phyloP scores from a whole-genome alignment of 2,797 vertebrate species.

The Scolopax rusticola region DNA sequence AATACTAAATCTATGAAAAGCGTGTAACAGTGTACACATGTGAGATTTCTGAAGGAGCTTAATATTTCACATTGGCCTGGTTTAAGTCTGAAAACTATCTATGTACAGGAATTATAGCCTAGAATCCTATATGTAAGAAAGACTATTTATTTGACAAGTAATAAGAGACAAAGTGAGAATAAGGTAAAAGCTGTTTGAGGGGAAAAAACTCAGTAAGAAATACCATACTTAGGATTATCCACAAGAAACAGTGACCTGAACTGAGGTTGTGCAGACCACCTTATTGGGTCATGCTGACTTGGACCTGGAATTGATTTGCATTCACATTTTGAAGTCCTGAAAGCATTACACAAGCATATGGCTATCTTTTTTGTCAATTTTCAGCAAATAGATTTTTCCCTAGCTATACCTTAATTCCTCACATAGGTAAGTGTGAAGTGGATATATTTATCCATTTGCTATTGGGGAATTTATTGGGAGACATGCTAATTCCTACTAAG shows the following conservation, averaged over 20 bases:
- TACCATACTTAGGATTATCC: neutral
- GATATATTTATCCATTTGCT: neutral
- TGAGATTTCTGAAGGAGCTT: neutral
- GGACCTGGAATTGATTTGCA: neutral
- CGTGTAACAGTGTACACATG: accelerated
- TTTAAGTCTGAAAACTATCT: neutral
- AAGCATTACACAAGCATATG: neutral
- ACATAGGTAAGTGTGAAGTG: neutral
- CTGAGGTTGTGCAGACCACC: neutral
- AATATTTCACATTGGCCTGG: neutral
- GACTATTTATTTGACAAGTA: neutral
- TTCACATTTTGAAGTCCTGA: neutral
- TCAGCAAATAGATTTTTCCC: neutral
- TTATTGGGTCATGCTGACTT: neutral
- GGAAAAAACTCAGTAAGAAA: neutral
- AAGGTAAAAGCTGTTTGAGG: neutral
- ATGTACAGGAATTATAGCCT: neutral
- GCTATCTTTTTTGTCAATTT: neutral
- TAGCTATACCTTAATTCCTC: neutral
- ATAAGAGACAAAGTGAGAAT: neutral
- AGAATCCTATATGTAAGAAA: neutral
- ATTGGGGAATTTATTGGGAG: neutral
- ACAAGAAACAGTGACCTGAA: neutral
- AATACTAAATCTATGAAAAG: neutral
- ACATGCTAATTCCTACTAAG: neutral